Evolutionary conservation across 2,888 invertebrate species (phyloP), one percentile per base, ranked within the genome.

Genomic region (Caenorhabditis virilis): DNA sequence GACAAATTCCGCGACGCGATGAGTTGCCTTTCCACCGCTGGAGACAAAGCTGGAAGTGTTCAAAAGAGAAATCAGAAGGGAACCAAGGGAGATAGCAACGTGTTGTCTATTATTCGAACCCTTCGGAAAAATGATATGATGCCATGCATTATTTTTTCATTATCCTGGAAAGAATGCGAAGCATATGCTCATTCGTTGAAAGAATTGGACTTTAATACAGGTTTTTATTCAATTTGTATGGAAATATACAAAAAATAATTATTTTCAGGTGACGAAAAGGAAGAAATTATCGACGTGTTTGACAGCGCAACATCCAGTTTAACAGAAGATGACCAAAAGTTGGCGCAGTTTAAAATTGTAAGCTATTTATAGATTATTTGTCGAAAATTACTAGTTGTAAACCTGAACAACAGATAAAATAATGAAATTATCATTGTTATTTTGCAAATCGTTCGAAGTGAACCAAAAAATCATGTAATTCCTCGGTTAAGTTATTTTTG

Each of bases 121-220:
- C 93, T 98, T 38, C 94, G 95, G 92, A 95, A 98, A 83, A 87
- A 93, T 23, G 93, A 93, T 84, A 93, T 97, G 84, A 93, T 95
- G 0, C 98, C 98, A 0, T 95, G 95, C 3, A 98, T 99, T 75
- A 92, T 95, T 56, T 99, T 99, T 87, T 95, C 95, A 83, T 99
- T 99, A 85, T 95, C 95, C 81, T 94, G 95, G 83, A 97, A 95
- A 83, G 97, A 98, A 77, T 99, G 98, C 83, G 98, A 99, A 84
- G 86, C 90, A 0, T 98, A 94, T 84, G 98, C 97, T 0, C 89
- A 92, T 88, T 92, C 94, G 85, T 91, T 98, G 90, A 90, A 95
- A 0, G 94, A 94, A 84, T 86, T 98, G 75, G 97, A 98, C 86
- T 94, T 98, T 82, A 98, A 95, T 84, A 91, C 91, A 25, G 88